These are phyloP conservation scores for Norana najaformis DNA, from an alignment of 2,888 invertebrate species.

Conservation along the genomic window DNA sequence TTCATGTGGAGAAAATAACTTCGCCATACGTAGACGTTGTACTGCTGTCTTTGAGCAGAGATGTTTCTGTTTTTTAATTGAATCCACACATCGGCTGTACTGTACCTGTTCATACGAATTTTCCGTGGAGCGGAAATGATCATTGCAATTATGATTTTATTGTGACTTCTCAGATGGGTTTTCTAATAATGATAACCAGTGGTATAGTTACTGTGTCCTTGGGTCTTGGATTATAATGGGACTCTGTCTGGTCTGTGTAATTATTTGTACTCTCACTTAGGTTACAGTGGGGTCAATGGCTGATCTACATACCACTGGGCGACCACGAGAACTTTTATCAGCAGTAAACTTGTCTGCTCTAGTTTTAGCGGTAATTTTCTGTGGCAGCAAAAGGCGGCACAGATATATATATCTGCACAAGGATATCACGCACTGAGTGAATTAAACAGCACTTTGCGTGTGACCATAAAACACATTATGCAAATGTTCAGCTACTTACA, in stretches of 20 bases:
- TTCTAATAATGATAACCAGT: background rate
- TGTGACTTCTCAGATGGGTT: background rate
- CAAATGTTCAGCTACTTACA: background rate
- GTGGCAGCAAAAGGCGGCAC: background rate
- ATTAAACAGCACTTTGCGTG: background rate
- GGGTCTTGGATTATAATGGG: background rate
- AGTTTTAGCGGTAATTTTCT: background rate
- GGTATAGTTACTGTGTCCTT: background rate
- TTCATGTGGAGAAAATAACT: too few species aligned
- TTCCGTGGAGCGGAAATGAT: background rate
- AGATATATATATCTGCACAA: background rate
- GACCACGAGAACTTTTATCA: background rate
- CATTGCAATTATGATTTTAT: background rate
- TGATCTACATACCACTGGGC: background rate
- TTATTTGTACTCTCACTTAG: background rate
- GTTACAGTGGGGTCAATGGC: background rate
- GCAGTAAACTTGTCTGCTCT: background rate
- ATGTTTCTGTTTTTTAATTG: background rate
- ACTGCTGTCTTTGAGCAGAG: background rate
- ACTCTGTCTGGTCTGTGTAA: background rate
- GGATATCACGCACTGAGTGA: background rate
- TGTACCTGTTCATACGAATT: background rate
- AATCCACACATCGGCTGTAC: background rate
- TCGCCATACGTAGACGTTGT: background rate
- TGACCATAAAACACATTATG: background rate